These are phyloP conservation scores for Verasper variegatus DNA, from an alignment of 2,113 vertebrate species.

Conservation along the genomic window DNA sequence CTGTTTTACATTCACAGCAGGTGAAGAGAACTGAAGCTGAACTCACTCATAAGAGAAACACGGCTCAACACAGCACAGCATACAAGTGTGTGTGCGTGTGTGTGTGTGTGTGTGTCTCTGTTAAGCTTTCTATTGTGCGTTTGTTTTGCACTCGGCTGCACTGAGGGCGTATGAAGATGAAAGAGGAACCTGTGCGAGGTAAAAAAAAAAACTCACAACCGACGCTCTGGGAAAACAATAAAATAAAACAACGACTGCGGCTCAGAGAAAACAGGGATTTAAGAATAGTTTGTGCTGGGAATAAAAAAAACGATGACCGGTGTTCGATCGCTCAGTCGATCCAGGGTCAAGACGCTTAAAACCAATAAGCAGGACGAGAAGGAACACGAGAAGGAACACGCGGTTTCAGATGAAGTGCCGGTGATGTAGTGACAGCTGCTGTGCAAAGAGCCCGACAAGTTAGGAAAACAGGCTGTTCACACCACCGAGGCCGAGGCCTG, in stretches of 20 bases:
- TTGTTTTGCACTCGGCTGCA: background rate
- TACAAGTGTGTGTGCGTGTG: constrained; percentile 9
- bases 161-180: background rate
- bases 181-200: background rate
- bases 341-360: background rate
- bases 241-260: background rate
- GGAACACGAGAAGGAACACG: no score
- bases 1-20: constrained; percentile 33
- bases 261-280: background rate
- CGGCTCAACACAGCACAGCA: constrained; percentile 16
- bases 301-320: no score
- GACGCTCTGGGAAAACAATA: background rate
- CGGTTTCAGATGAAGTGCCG: background rate
- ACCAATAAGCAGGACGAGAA: background rate
- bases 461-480: no score
- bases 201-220: constrained; percentile 14
- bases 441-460: background rate
- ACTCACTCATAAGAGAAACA: constrained; percentile 5
- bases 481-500: background rate
- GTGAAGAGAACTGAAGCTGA: constrained; percentile 9
- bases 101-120: background rate
- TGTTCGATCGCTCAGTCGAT: background rate
- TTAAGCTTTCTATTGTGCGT: constrained; percentile 3
- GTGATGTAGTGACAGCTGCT: constrained; percentile 43
- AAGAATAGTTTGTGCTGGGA: background rate